Conservation (phyloP, 2,797 vertebrate genomes). For the Fistularia tabacaria region DNA sequence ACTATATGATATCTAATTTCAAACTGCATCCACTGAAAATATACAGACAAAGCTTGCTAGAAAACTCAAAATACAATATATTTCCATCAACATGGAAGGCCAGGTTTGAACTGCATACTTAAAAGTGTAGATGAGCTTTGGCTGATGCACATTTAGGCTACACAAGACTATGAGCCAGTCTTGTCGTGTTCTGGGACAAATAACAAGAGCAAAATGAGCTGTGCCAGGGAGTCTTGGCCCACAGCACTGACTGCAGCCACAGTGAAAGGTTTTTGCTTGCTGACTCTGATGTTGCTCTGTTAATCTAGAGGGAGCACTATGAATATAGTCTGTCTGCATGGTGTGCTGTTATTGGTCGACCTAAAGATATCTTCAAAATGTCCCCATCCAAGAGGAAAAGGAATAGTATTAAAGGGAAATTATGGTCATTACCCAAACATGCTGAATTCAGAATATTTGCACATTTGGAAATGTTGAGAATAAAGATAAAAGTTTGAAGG, state of each 20-base stretch:
- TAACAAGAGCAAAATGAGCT: slow-evolving; percentile 30
- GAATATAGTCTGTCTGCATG: slow-evolving; percentile 2
- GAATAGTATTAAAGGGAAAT: no score
- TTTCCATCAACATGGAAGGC: slow-evolving; percentile 5
- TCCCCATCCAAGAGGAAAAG: background rate
- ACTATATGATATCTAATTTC: no score
- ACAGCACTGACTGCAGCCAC: slow-evolving; percentile 13
- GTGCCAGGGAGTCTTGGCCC: slow-evolving; percentile 35
- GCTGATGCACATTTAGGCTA: slow-evolving; percentile 29
- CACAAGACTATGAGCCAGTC: slow-evolving; percentile 37
- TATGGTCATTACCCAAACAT: no score
- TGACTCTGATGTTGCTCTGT: slow-evolving; percentile 17
- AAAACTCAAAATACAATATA: background rate
- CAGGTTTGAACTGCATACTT: slow-evolving; percentile 42
- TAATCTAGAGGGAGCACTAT: slow-evolving; percentile 1
- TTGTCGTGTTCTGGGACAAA: slow-evolving; percentile 43
- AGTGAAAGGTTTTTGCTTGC: slow-evolving; percentile 3
- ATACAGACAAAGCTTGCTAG: background rate
- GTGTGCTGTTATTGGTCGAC: background rate
- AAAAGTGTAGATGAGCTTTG: slow-evolving; percentile 5
- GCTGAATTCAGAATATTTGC: no score
- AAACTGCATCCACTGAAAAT: no score
- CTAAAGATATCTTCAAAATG: background rate
- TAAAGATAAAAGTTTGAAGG: no score
- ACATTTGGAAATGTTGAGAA: no score